Percentiles rank a stretch among this genome's conserved stretches.
Conservation (phyloP, 1,140 invertebrate species). For the Drepana arcuata region DNA sequence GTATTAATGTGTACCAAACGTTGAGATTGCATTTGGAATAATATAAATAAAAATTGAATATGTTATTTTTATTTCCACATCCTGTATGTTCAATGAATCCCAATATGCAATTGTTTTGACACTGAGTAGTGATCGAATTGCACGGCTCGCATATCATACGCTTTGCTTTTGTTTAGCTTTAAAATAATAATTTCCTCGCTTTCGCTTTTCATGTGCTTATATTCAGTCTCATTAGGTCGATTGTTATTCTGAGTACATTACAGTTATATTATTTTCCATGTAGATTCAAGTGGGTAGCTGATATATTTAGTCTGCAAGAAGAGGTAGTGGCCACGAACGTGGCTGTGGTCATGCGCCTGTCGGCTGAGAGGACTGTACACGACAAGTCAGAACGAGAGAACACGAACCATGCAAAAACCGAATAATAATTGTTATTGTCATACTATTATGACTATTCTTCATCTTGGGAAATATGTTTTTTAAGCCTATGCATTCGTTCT, state of each 20-base stretch:
- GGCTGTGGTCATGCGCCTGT: constrained; percentile 8
- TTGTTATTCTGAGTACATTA: no score
- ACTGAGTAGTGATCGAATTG: no score
- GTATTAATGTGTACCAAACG: constrained; percentile 62
- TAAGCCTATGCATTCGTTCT: no score
- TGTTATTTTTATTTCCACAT: constrained; percentile 43
- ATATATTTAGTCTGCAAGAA: constrained; percentile 36
- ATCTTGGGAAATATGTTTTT: no score
- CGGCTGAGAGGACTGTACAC: constrained; percentile 24
- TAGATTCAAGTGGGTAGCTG: constrained; percentile 55
- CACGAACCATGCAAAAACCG: constrained; percentile 5
- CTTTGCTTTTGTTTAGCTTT: constrained; percentile 9
- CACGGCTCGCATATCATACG: constrained; percentile 4
- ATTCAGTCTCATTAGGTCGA: constrained; percentile 40
- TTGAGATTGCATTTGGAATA: constrained; percentile 68
- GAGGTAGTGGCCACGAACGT: constrained; percentile 11
- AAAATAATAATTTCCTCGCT: constrained; percentile 4
- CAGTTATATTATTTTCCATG: constrained; percentile 17
- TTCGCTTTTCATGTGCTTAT: constrained; percentile 5
- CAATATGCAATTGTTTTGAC: no score
- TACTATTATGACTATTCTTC: no score
- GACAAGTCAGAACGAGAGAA: constrained; percentile 22
- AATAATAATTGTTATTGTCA: no score
- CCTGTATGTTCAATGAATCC: neutral
- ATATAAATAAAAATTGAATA: constrained; percentile 48